phyloP scores from a whole-genome alignment of 2,888 invertebrate genomes.

The Drosophila cognata region DNA sequence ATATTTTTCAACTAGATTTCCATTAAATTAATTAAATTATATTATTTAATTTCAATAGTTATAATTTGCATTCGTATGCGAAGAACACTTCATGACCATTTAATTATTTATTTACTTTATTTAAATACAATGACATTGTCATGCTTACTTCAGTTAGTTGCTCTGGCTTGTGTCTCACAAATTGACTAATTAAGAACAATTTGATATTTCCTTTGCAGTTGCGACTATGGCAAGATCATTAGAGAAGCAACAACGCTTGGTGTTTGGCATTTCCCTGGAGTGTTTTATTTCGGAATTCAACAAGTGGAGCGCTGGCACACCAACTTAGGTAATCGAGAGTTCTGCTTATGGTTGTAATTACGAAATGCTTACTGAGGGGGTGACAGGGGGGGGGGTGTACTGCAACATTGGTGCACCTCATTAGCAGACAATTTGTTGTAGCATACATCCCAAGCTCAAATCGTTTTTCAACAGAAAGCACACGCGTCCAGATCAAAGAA shows the following conservation, averaged over 20 bases:
- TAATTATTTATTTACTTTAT: neutral
- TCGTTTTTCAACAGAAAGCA: constrained; percentile 19
- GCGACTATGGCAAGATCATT: constrained; percentile 23
- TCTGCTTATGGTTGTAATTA: constrained; percentile 72
- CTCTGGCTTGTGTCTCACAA: neutral
- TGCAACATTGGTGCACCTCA: constrained; percentile 62
- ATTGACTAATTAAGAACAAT: constrained; percentile 22
- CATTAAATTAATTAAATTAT: neutral
- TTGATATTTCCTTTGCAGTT: constrained; percentile 33
- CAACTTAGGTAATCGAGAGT: constrained; percentile 50
- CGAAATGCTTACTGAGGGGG: constrained; percentile 5
- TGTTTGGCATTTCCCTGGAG: constrained; percentile 61
- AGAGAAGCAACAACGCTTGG: constrained; percentile 31
- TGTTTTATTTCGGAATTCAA: constrained; percentile 52
- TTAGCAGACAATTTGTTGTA: constrained; percentile 75
- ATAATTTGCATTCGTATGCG: neutral
- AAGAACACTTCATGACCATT: neutral
- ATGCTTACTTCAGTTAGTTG: neutral
- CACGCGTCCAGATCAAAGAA: constrained; percentile 7
- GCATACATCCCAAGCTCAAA: constrained; percentile 43
- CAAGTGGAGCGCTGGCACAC: constrained; percentile 19
- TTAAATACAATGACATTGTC: neutral
- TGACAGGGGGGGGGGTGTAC: constrained; percentile 5
- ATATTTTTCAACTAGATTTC: neutral
- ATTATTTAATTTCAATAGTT: neutral